These are phyloP conservation scores for Lepidurus couesii DNA, from an alignment of 1,140 invertebrate species.

Conservation along the genomic window DNA sequence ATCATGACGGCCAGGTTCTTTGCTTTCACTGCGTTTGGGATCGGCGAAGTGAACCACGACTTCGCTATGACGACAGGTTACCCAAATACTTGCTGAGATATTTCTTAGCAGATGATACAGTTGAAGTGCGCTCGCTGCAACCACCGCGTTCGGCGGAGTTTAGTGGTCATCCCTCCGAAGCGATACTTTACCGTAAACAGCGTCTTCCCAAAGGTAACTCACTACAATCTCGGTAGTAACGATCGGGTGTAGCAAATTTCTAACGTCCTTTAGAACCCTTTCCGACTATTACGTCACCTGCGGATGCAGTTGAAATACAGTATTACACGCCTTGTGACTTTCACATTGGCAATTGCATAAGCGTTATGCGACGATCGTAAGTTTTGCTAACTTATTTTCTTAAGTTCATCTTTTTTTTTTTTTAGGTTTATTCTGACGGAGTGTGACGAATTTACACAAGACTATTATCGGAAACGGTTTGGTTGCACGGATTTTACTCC, in stretches of 20 bases:
- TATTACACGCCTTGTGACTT: slow-evolving; percentile 31
- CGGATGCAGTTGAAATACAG: slow-evolving; percentile 31
- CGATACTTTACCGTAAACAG: slow-evolving; percentile 26
- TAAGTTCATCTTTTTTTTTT: neutral
- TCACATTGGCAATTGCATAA: slow-evolving; percentile 24
- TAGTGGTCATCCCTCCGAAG: slow-evolving; percentile 24
- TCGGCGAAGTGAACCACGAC: neutral
- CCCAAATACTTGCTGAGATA: slow-evolving; percentile 33
- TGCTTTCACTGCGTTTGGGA: slow-evolving; percentile 36
- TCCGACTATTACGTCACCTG: slow-evolving; percentile 24
- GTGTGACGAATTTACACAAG: slow-evolving; percentile 32
- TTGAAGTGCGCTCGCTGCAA: slow-evolving; percentile 27
- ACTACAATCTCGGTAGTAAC: neutral
- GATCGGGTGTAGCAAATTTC: too few relatives aligned
- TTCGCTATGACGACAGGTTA: slow-evolving; percentile 28
- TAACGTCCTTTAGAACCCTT: slow-evolving; percentile 25
- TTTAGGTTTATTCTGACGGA: slow-evolving; percentile 32
- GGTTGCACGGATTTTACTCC: slow-evolving; percentile 28
- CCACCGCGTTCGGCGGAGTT: neutral
- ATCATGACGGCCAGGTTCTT: slow-evolving; percentile 65
- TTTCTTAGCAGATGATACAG: slow-evolving; percentile 33
- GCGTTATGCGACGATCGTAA: slow-evolving; percentile 31
- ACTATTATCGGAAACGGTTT: slow-evolving; percentile 31
- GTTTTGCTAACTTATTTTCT: neutral
- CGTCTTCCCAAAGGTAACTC: slow-evolving; percentile 31